Evolutionary conservation across 2,113 vertebrate genomes (phyloP).

Genomic region (Lepidothrix coronata): DNA sequence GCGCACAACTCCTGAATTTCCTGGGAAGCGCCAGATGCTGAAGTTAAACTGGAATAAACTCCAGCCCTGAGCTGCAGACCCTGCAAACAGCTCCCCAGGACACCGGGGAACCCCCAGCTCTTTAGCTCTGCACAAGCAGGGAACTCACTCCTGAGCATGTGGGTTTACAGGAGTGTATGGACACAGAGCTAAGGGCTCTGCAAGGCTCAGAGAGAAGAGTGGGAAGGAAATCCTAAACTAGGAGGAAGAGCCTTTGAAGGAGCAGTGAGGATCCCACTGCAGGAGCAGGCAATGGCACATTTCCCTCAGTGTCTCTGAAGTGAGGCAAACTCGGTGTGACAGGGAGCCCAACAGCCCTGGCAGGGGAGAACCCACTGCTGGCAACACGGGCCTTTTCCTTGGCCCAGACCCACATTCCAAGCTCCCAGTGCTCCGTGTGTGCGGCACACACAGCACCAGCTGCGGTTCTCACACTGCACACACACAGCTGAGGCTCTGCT

Average conservation of each 20-base stretch:
- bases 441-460: rapidly evolving
- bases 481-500: neutral
- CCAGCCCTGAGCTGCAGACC: neutral
- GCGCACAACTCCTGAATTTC: neutral
- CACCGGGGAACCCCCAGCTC: neutral
- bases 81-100: neutral
- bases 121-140: neutral
- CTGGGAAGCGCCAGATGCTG: neutral
- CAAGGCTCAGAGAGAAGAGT: neutral
- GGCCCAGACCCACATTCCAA: rapidly evolving
- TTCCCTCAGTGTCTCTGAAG: neutral
- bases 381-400: neutral
- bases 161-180: rapidly evolving
- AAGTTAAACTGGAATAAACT: neutral
- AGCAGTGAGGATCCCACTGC: neutral
- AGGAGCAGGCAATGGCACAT: neutral
- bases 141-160: neutral
- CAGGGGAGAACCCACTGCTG: neutral
- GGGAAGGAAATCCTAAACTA: neutral
- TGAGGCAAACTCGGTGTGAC: neutral
- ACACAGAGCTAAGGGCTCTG: neutral
- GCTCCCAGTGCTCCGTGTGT: rapidly evolving
- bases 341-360: neutral
- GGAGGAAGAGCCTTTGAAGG: neutral
- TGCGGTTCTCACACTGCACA: rapidly evolving